These are phyloP conservation scores for Proctacanthus coquilletti DNA, from an alignment of 1,140 invertebrate genomes.

Conservation along the genomic window DNA sequence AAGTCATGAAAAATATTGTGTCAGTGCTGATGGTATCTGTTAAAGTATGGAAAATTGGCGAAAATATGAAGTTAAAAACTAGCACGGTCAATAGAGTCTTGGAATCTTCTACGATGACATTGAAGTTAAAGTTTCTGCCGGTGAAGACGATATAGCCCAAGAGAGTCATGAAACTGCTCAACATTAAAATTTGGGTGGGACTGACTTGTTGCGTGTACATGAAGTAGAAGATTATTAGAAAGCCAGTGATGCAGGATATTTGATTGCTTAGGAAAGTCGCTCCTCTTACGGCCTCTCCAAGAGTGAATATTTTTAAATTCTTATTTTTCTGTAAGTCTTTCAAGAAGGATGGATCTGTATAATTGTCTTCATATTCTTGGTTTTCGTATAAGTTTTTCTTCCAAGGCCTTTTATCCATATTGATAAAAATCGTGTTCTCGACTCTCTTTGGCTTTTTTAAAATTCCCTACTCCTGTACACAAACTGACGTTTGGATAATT, in stretches of 20 bases:
- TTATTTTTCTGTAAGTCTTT: slow-evolving; percentile 75
- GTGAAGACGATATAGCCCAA: slow-evolving; percentile 31
- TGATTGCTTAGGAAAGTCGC: slow-evolving; percentile 57
- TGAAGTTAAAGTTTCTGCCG: slow-evolving; percentile 15
- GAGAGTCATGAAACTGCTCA: slow-evolving; percentile 35
- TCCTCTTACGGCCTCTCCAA: slow-evolving; percentile 50
- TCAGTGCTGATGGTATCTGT: slow-evolving; percentile 94
- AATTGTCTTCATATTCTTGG: slow-evolving; percentile 76
- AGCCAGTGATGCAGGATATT: slow-evolving; percentile 58
- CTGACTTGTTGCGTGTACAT: slow-evolving; percentile 50
- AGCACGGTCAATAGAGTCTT: slow-evolving; percentile 63
- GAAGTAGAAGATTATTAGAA: slow-evolving; percentile 56
- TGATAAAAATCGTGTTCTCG: too few relatives aligned
- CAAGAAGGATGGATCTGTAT: slow-evolving; percentile 71
- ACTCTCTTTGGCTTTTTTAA: too few relatives aligned
- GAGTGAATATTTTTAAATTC: slow-evolving; percentile 51
- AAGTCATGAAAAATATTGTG: slow-evolving; percentile 85
- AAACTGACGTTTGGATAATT: too few relatives aligned
- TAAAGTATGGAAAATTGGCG: slow-evolving; percentile 82
- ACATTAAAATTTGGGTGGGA: slow-evolving; percentile 42
- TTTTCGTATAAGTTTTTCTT: slow-evolving; percentile 81
- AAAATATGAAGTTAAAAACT: slow-evolving; percentile 69
- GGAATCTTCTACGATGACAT: slow-evolving; percentile 35
- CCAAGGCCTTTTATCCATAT: slow-evolving; percentile 42
- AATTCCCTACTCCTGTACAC: too few relatives aligned